Evolutionary conservation across 2,113 vertebrate genomes (phyloP).

Genomic region (Toxotes chatareus): DNA sequence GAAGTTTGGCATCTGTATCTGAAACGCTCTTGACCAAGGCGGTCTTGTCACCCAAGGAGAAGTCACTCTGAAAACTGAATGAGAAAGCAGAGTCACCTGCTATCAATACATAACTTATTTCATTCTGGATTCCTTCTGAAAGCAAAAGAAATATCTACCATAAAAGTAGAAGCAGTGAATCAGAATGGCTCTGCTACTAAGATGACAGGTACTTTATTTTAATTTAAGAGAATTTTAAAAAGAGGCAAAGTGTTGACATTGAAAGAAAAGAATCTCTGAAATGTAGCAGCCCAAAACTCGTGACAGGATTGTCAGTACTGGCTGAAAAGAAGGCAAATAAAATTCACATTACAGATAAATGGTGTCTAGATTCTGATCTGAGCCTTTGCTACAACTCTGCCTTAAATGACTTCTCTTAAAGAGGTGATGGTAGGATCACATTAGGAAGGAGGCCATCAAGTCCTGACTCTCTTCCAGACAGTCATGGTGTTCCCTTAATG

Average conservation of each 20-base stretch:
- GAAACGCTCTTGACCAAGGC: slow-evolving; percentile 86
- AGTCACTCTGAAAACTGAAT: slow-evolving; percentile 91
- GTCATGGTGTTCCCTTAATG: slow-evolving; percentile 24
- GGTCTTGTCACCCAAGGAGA: slow-evolving; percentile 85
- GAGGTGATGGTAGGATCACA: slow-evolving; percentile 41
- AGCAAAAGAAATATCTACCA: not conserved
- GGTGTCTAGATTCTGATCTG: not conserved
- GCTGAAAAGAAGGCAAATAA: not conserved
- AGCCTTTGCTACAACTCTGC: not conserved
- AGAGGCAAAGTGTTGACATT: not conserved
- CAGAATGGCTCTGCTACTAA: too few relatives aligned
- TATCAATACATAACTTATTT: not conserved
- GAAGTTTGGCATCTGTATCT: slow-evolving; percentile 88
- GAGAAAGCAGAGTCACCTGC: slow-evolving; percentile 7
- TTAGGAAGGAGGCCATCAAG: slow-evolving; percentile 53
- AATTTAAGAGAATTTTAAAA: too few relatives aligned
- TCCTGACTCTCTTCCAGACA: slow-evolving; percentile 29
- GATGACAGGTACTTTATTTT: too few relatives aligned
- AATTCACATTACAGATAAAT: not conserved
- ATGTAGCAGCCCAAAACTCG: not conserved
- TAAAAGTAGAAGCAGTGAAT: too few relatives aligned
- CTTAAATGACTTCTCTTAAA: slow-evolving; percentile 33
- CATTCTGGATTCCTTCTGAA: not conserved
- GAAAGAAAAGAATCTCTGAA: not conserved
- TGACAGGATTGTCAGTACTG: not conserved